Conservation (phyloP, 2,888 invertebrate species). For the Drosophila tanythrix region DNA sequence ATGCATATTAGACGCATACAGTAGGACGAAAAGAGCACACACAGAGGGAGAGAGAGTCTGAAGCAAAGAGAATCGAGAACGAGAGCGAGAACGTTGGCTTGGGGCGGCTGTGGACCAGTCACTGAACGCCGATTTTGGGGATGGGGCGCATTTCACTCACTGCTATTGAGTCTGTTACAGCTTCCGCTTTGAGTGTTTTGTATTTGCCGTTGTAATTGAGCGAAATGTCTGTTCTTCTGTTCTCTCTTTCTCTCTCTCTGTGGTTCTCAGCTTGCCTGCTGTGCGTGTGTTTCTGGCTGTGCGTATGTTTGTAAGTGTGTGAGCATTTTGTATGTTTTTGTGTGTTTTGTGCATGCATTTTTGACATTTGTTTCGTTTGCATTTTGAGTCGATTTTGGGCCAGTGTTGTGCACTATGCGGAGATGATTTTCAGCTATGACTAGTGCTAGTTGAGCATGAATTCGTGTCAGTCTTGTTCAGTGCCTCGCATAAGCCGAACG, state of each 20-base stretch:
- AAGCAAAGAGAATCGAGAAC: slow-evolving; percentile 21
- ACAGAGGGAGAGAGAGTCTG: slow-evolving; percentile 15
- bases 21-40: slow-evolving; percentile 32
- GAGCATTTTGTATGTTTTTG: slow-evolving; percentile 40
- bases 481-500: slow-evolving; percentile 76
- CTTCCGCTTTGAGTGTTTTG: slow-evolving; percentile 59
- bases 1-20: slow-evolving; percentile 56
- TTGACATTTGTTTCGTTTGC: slow-evolving; percentile 70
- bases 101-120: slow-evolving; percentile 59
- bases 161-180: slow-evolving; percentile 50
- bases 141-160: slow-evolving; percentile 62
- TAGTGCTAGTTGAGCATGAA: slow-evolving; percentile 71
- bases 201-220: slow-evolving; percentile 44
- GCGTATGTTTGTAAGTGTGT: slow-evolving; percentile 31
- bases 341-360: slow-evolving; percentile 62
- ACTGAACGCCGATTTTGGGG: slow-evolving; percentile 49
- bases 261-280: slow-evolving; percentile 25
- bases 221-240: slow-evolving; percentile 19
- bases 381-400: slow-evolving; percentile 67
- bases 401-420: slow-evolving; percentile 53
- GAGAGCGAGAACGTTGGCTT: slow-evolving; percentile 21
- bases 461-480: slow-evolving; percentile 82
- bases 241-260: slow-evolving; percentile 10
- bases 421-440: slow-evolving; percentile 75
- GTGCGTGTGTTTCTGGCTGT: slow-evolving; percentile 37